These are phyloP conservation scores for Steinernema scapterisci DNA, from an alignment of 2,888 invertebrate species.

Conservation along the genomic window DNA sequence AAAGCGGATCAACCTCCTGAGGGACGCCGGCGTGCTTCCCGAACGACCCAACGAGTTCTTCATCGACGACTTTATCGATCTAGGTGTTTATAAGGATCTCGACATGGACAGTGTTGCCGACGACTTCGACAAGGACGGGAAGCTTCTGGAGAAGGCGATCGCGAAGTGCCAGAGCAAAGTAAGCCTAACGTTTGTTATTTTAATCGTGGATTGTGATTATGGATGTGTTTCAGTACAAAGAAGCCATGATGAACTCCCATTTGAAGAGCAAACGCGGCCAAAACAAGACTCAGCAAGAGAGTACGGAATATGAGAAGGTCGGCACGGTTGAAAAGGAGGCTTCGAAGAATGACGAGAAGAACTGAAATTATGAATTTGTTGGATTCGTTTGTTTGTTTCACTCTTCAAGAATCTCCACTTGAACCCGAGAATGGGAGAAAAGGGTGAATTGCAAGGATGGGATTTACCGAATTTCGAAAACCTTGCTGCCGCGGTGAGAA, in stretches of 20 bases:
- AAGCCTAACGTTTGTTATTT: not conserved
- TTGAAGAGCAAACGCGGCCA: not conserved
- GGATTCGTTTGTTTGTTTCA: too few species aligned
- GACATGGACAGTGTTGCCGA: not conserved
- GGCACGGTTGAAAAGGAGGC: not conserved
- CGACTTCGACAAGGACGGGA: slow-evolving; percentile 24
- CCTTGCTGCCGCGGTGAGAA: too few species aligned
- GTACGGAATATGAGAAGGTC: not conserved
- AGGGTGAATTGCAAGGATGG: too few species aligned
- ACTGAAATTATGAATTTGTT: too few species aligned
- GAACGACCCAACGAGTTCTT: not conserved
- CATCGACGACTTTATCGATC: slow-evolving; percentile 23
- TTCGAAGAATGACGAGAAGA: too few species aligned
- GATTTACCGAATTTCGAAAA: too few species aligned
- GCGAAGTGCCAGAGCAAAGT: not conserved
- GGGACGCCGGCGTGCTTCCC: not conserved
- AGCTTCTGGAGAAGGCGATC: slow-evolving; percentile 11
- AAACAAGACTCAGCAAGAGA: not conserved
- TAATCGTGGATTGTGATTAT: not conserved
- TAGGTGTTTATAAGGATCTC: not conserved
- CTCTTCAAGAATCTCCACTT: too few species aligned
- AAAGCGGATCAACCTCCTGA: not conserved
- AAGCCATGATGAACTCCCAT: not conserved
- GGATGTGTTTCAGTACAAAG: not conserved
- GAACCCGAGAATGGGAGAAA: too few species aligned